Conservation (phyloP, 2,113 vertebrate genomes). For the Cyrtonyx montezumae region DNA sequence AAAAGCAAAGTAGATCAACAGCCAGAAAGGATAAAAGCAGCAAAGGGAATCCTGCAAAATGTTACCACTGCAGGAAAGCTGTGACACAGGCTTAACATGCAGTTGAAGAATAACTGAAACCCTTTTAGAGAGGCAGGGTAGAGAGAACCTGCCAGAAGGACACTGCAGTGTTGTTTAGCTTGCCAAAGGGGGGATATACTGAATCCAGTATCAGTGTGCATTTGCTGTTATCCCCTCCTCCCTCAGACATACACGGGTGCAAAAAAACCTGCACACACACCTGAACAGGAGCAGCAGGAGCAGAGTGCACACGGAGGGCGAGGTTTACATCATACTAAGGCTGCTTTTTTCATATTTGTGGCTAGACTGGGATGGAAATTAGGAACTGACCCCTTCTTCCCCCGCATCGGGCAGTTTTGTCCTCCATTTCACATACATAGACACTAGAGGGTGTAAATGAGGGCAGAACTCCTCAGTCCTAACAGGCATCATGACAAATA, state of each 20-base stretch:
- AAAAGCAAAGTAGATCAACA: slow-evolving; percentile 67
- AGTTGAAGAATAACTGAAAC: slow-evolving; percentile 7
- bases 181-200: not conserved
- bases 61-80: not conserved
- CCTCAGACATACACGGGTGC: not conserved
- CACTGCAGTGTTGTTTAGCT: not conserved
- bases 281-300: not conserved
- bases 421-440: slow-evolving; percentile 38
- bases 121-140: not conserved
- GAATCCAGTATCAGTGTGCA: not conserved
- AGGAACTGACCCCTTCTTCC: slow-evolving; percentile 45
- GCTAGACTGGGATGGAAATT: slow-evolving; percentile 53
- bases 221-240: not conserved
- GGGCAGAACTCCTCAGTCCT: slow-evolving; percentile 63
- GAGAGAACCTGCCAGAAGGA: not conserved
- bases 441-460: slow-evolving; percentile 41
- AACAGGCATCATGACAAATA: slow-evolving; percentile 70
- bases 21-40: slow-evolving; percentile 44
- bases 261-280: not conserved
- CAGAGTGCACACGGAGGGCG: not conserved
- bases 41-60: not conserved
- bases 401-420: slow-evolving; percentile 51
- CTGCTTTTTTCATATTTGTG: slow-evolving; percentile 47
- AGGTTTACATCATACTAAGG: not conserved
- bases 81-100: not conserved